Evolutionary conservation across 2,797 vertebrate species (phyloP), one percentile per base, ranked within the genome.

Genomic region (Knipowitschia caucasica): DNA sequence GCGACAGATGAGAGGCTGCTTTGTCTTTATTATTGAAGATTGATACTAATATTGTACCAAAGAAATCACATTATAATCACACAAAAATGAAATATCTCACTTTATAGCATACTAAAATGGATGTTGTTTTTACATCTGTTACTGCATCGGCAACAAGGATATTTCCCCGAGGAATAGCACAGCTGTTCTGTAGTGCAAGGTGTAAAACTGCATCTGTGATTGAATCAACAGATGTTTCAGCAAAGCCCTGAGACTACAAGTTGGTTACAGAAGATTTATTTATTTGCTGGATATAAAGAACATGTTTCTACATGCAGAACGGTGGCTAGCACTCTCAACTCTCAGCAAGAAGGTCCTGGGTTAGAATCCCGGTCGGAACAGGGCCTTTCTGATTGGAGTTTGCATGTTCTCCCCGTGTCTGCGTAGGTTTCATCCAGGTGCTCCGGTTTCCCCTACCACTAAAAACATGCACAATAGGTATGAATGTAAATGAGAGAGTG

Each of bases 161-260:
- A 43, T 12, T 5, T 24, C 40, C 38, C 23, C 11, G 18, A 40
- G 38, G 38, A 25, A 26, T 14, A 25, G 3, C 21, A 26, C 40
- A 43, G 40, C 23, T 43, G 40, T 25, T 43, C 40, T 40, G 38
- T n/a, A 40, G 4, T 40, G 38, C 12, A 40, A 40, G 38, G 38
- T 40, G 38, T 40, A 21, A 38, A 38, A 40, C 4, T 40, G 20
- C 38, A 40, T 40, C 38, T 40, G 38, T 40, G 38, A 40, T 23
- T 43, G 12, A 43, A 4, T 12, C 23, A 26, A 21, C 40, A 43
- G 40, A 43, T 43, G 40, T 8, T 26, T 24, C 23, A 15, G 26
- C 40, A 43, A 43, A 43, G 12, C 12, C 14, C 2, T 7, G 26
- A 40, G 23, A 21, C 18, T 17, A n/a, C 40, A 43, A 43, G 40